Base-by-base conservation (phyloP, 2,888 invertebrate genomes). In the Polydrusus pterygomalis region DNA sequence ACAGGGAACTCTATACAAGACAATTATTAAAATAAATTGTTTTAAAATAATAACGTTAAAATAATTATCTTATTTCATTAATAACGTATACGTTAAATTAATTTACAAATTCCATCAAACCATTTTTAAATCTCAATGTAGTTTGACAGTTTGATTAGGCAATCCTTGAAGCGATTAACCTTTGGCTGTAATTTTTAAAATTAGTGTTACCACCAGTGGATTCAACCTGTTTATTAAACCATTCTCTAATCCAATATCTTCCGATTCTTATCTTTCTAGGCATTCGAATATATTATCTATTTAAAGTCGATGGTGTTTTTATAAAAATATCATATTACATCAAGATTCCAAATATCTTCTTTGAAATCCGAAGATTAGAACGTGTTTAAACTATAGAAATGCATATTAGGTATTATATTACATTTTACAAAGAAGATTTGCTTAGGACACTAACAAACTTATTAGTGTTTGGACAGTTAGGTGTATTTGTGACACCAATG, bases 151-250 rank as follows among this genome's bases (percentile, higher is more conserved):
- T 64, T 43, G 64, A 70, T 63, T 74, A 64, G 70, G 64, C 74
- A 74, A 64, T 74, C 20, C 51, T 74, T 68, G 54, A 43, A 51
- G 60, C 62, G 74, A 70, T 69, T 74, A 74, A 47, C 62, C 64
- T 74, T 74, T 62, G 34, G 17, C 18, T 45, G 54, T 63, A 68
- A 73, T 73, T 73, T 49, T 67, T 18, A 40, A 63, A 74, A 74
- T 74, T 74, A 74, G 73, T 67, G 58, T 60, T 73, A 49, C 73
- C 67, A 73, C 67, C 72, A 64, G 64, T 65, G 58, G 56, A 58
- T 43, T 64, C 70, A 70, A 75, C 67, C 75, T 70, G 75, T 70
- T 70, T 70, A 67, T 75, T 75, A 75, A 75, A 70, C 75, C 70
- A 75, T 75, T 65, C 63, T 65, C 47, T 54, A 65, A 38, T 25